A percentile compares a stretch with the other conserved stretches of the same genome.
phyloP scores from a whole-genome alignment of 2,888 invertebrate genomes.

The Cantharis rufa region DNA sequence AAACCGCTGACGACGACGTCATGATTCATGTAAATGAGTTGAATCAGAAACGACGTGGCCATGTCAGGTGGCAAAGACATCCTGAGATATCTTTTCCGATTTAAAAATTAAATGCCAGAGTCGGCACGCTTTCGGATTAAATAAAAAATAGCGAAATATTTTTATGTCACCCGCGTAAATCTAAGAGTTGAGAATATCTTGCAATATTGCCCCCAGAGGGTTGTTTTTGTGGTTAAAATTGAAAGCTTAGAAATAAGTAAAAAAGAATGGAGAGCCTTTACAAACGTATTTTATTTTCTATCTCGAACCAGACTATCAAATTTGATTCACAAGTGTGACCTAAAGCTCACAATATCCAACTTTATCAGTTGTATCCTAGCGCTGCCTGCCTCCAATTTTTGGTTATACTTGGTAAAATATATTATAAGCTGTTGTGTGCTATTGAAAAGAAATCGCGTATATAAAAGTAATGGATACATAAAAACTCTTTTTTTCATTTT shows the following conservation, averaged over 20 bases:
- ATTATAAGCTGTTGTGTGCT: conserved; percentile 31
- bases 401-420: conserved; percentile 32
- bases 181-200: background rate
- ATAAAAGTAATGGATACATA: conserved; percentile 3
- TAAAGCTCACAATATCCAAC: conserved; percentile 32
- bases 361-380: conserved; percentile 28
- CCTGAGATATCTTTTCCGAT: too few relatives aligned
- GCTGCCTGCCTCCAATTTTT: conserved; percentile 31
- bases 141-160: background rate
- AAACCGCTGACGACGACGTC: too few relatives aligned
- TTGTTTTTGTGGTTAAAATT: conserved; percentile 10
- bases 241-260: conserved; percentile 16
- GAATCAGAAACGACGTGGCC: too few relatives aligned
- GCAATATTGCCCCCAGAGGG: background rate
- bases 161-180: background rate
- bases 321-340: conserved; percentile 38
- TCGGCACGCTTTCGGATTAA: background rate
- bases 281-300: conserved; percentile 38
- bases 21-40: too few relatives aligned
- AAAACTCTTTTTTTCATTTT: background rate
- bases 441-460: conserved; percentile 27
- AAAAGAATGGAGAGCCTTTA: conserved; percentile 15
- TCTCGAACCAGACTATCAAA: conserved; percentile 31
- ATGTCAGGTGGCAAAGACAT: too few relatives aligned
- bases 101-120: too few relatives aligned